Conservation (phyloP, 2,113 vertebrate genomes). For the Catharus fuscescens region DNA sequence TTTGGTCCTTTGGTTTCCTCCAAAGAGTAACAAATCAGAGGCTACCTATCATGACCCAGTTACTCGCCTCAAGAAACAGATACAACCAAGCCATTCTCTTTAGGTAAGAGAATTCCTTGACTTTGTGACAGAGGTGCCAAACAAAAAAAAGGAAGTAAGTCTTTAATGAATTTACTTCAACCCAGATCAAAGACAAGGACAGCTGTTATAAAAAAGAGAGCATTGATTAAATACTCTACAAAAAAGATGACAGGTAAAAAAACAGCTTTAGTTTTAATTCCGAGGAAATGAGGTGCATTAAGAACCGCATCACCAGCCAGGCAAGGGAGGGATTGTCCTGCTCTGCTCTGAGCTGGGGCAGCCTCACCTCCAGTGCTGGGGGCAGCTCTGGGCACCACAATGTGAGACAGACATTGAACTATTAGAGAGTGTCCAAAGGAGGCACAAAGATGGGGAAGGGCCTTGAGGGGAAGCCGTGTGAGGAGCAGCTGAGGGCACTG, state of each 20-base stretch:
- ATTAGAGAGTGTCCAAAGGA: background rate
- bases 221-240: background rate
- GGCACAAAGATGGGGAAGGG: background rate
- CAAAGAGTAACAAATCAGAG: background rate
- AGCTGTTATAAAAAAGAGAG: background rate
- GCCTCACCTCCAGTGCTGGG: accelerated
- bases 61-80: background rate
- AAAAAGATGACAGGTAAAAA: background rate
- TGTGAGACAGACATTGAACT: background rate
- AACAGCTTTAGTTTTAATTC: background rate
- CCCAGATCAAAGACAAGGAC: background rate
- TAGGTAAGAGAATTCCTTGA: background rate
- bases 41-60: background rate
- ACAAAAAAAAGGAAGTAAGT: background rate
- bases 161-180: background rate
- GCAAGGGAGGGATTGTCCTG: background rate
- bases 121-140: background rate
- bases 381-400: accelerated
- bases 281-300: background rate
- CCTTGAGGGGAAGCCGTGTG: background rate
- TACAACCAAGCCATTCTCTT: background rate
- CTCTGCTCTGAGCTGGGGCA: background rate
- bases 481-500: accelerated
- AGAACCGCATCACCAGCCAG: accelerated
- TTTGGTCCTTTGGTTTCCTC: background rate